A percentile compares a stretch with the other conserved stretches of the same genome.
Evolutionary conservation across 2,797 vertebrate genomes (phyloP).

Genomic region (Poecilia velifera): DNA sequence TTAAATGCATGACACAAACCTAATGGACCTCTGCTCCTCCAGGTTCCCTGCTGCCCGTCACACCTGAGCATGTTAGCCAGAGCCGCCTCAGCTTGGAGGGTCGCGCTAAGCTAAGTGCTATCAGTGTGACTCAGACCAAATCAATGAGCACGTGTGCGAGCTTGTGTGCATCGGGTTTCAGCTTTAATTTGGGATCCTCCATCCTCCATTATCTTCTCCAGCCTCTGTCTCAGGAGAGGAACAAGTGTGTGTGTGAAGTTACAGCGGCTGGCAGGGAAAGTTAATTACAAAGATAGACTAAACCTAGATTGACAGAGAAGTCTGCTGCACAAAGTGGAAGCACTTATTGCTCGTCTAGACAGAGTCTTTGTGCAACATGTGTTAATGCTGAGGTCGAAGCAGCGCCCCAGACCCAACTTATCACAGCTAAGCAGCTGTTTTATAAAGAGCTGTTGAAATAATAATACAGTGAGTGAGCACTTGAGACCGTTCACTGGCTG

Average conservation of each 20-base stretch:
- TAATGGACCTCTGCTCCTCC: neutral
- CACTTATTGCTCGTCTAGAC: slow-evolving; percentile 44
- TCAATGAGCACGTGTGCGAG: slow-evolving; percentile 14
- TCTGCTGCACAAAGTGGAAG: slow-evolving; percentile 3
- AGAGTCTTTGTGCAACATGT: slow-evolving; percentile 20
- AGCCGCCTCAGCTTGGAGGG: neutral
- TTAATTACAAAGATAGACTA: slow-evolving; percentile 20
- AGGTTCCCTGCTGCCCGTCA: neutral
- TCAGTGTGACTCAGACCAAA: slow-evolving; percentile 24
- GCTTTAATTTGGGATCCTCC: slow-evolving; percentile 23
- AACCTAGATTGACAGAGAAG: slow-evolving; percentile 21
- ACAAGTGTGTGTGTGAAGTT: neutral
- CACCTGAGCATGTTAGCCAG: slow-evolving; percentile 2
- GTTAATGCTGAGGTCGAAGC: slow-evolving; percentile 14
- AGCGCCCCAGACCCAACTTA: neutral
- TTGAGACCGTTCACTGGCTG: neutral
- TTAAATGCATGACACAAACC: neutral
- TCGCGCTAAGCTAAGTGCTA: slow-evolving; percentile 14
- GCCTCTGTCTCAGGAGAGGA: slow-evolving; percentile 27
- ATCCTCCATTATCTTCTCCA: slow-evolving; percentile 40
- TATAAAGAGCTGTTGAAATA: neutral
- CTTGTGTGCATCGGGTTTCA: slow-evolving; percentile 10
- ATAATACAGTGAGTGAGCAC: neutral
- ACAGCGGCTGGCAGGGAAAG: slow-evolving; percentile 15
- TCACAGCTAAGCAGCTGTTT: neutral